Percentiles rank a stretch among this genome's conserved stretches.
phyloP scores from a whole-genome alignment of 2,888 invertebrate genomes.

The Agrochola circellaris region DNA sequence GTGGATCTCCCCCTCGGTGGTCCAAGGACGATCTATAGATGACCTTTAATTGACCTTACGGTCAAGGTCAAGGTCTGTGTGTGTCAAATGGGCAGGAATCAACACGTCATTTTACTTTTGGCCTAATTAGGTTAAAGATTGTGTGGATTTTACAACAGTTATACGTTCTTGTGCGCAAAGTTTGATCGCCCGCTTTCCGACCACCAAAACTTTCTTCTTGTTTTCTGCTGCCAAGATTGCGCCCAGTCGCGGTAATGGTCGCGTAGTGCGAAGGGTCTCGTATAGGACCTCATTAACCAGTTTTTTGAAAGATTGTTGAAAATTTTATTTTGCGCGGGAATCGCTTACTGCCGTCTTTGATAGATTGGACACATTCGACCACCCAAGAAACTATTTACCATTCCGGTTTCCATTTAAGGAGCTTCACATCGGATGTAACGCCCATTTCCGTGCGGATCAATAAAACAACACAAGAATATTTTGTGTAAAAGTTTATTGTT shows the following conservation, averaged over 20 bases:
- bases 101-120: neutral
- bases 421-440: slow-evolving; percentile 21
- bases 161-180: too few species aligned
- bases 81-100: neutral
- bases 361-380: slow-evolving; percentile 14
- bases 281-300: neutral
- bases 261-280: neutral
- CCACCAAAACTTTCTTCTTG: neutral
- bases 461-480: slow-evolving; percentile 41
- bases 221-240: neutral
- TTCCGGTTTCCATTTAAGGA: slow-evolving; percentile 17
- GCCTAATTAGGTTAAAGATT: too few species aligned
- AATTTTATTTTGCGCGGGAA: neutral
- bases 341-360: neutral
- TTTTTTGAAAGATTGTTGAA: neutral
- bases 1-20: too few species aligned
- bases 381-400: slow-evolving; percentile 22
- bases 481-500: slow-evolving; percentile 71
- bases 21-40: neutral
- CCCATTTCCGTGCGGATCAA: slow-evolving; percentile 31
- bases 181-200: neutral
- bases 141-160: too few species aligned
- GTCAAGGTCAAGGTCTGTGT: neutral
- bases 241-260: neutral
- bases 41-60: too few species aligned